These are phyloP conservation scores for Clunio marinus DNA, from an alignment of 2,888 invertebrate species.

Conservation along the genomic window DNA sequence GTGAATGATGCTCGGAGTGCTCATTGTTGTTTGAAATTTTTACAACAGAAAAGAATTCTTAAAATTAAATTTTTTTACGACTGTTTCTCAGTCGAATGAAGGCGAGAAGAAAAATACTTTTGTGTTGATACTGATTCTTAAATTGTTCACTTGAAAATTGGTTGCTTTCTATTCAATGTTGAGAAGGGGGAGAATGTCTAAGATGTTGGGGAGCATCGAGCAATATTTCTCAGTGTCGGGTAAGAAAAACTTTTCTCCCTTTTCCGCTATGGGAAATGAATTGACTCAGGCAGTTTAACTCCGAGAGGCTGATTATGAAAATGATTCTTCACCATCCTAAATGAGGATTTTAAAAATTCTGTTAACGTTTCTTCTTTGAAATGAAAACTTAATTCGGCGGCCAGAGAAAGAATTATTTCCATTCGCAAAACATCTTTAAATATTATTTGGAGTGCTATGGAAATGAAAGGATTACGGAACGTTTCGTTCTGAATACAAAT, in stretches of 20 bases:
- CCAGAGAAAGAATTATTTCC: neutral
- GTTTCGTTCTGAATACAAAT: neutral
- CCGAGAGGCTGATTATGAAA: too few species aligned
- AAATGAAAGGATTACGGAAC: constrained; percentile 15
- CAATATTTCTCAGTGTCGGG: too few species aligned
- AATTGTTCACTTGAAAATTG: neutral
- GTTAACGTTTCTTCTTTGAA: neutral
- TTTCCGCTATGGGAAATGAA: too few species aligned
- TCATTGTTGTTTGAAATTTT: constrained; percentile 1
- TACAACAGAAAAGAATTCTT: constrained; percentile 16
- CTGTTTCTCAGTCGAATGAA: constrained; percentile 17
- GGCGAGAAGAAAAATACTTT: neutral
- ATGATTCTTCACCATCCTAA: too few species aligned
- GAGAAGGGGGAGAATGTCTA: neutral
- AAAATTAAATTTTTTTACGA: constrained; percentile 35
- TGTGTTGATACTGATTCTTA: neutral
- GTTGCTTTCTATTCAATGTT: neutral
- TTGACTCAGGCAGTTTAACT: too few species aligned
- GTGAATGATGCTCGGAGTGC: constrained; percentile 24
- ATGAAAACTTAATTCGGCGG: neutral
- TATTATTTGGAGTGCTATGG: neutral
- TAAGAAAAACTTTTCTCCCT: too few species aligned
- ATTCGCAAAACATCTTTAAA: constrained; percentile 7
- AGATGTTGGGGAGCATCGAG: too few species aligned
- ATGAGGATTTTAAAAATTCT: neutral